Evolutionary conservation across 2,797 vertebrate genomes (phyloP).

Genomic region (Merluccius polli): DNA sequence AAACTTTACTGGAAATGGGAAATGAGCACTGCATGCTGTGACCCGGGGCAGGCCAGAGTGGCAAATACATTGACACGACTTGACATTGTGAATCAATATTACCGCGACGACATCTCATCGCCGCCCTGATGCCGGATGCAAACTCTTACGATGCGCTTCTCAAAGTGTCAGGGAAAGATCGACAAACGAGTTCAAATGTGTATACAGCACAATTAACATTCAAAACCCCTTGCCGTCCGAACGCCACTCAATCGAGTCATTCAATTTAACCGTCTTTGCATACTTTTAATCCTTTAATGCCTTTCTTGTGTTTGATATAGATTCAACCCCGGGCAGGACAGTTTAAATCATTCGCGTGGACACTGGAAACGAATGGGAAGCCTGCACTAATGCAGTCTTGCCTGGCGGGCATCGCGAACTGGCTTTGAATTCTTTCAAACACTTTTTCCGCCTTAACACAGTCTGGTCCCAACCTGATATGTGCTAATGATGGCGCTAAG

Average conservation of each 20-base stretch:
- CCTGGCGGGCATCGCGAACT: neutral
- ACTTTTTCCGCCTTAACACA: slow-evolving; percentile 40
- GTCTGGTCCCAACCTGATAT: slow-evolving; percentile 45
- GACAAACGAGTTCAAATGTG: slow-evolving; percentile 4
- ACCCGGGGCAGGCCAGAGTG: neutral
- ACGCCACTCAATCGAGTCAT: slow-evolving; percentile 19
- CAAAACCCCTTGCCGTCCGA: slow-evolving; percentile 7
- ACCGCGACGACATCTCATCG: neutral
- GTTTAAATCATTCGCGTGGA: slow-evolving; percentile 5
- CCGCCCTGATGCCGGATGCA: neutral
- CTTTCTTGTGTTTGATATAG: slow-evolving; percentile 19
- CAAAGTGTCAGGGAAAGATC: slow-evolving; percentile 2
- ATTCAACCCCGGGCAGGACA: slow-evolving; percentile 10
- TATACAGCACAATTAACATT: slow-evolving; percentile 21
- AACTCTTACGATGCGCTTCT: neutral
- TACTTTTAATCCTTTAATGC: slow-evolving; percentile 18
- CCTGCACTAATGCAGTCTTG: slow-evolving; percentile 8
- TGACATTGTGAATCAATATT: neutral
- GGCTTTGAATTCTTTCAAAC: slow-evolving; percentile 27
- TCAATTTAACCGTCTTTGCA: slow-evolving; percentile 26
- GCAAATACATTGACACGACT: neutral
- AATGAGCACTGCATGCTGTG: slow-evolving; percentile 39
- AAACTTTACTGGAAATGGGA: slow-evolving; percentile 42
- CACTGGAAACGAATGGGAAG: slow-evolving; percentile 28
- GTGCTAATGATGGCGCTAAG: slow-evolving; percentile 38